A percentile compares a stretch with the other conserved stretches of the same genome.
These are phyloP conservation scores for Microtus pennsylvanicus DNA, from an alignment of 2,113 vertebrate genomes.

Conservation along the genomic window DNA sequence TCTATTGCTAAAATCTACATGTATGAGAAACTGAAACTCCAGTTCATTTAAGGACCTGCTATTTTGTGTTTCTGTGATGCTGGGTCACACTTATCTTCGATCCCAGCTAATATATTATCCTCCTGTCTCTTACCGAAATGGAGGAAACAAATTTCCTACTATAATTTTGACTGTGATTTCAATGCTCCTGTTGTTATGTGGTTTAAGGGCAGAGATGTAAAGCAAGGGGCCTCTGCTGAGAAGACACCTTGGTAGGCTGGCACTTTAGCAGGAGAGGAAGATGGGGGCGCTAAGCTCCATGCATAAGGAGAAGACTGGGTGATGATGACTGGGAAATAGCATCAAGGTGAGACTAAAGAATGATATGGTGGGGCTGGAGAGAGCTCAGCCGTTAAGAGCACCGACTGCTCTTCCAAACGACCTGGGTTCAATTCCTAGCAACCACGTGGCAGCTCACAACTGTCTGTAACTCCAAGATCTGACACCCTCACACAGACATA, in stretches of 20 bases:
- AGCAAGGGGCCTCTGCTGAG: background rate
- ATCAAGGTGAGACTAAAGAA: background rate
- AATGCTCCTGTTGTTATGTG: background rate
- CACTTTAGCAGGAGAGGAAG: background rate
- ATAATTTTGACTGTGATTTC: conserved; percentile 1
- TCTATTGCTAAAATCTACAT: background rate
- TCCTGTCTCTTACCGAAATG: background rate
- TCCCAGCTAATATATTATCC: background rate
- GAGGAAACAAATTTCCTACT: background rate
- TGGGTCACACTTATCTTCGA: background rate
- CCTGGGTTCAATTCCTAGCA: background rate
- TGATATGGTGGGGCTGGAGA: background rate
- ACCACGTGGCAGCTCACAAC: background rate
- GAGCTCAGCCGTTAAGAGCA: background rate
- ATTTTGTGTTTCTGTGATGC: conserved; percentile 5
- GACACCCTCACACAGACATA: background rate
- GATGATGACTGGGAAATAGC: background rate
- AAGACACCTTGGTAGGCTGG: background rate
- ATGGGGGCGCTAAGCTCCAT: background rate
- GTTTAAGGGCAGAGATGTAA: background rate
- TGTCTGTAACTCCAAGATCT: background rate
- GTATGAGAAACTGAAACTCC: background rate
- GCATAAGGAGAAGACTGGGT: background rate
- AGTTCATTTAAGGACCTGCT: background rate
- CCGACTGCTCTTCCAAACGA: background rate